phyloP scores from a whole-genome alignment of 2,113 vertebrate species.

The Thymallus thymallus region DNA sequence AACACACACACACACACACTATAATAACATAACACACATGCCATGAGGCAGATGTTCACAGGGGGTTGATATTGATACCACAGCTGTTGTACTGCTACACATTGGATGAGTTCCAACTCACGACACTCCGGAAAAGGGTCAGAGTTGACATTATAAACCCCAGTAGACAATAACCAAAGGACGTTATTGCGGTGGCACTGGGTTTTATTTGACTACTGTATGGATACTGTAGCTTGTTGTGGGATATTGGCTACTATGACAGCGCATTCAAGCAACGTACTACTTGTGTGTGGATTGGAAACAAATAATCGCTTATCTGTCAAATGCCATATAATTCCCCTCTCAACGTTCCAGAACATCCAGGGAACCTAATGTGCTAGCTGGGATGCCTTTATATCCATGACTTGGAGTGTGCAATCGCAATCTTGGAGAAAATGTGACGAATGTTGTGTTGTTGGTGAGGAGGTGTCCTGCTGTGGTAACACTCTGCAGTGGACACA shows the following conservation, averaged over 20 bases:
- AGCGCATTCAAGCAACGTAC: no score
- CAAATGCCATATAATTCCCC: no score
- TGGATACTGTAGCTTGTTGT: neutral
- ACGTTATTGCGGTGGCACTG: conserved; percentile 34
- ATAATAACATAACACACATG: neutral
- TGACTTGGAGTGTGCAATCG: no score
- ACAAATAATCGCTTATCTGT: neutral
- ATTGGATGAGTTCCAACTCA: conserved; percentile 28
- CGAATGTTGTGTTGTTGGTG: neutral
- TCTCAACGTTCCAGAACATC: no score
- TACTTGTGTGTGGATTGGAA: neutral
- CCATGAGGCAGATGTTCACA: neutral
- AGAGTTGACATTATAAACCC: conserved; percentile 24
- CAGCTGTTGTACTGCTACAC: conserved; percentile 15
- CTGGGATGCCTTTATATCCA: no score
- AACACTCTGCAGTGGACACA: neutral
- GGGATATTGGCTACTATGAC: no score
- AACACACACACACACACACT: no score
- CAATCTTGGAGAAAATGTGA: no score
- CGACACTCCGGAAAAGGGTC: conserved; percentile 26
- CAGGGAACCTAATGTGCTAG: no score
- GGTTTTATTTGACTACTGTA: conserved; percentile 32
- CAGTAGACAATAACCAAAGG: conserved; percentile 40
- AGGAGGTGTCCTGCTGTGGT: neutral
- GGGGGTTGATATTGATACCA: neutral